A percentile compares a stretch with the other conserved stretches of the same genome.
These are phyloP conservation scores for Callimorpha dominula DNA, from an alignment of 2,888 invertebrate species.

Conservation along the genomic window DNA sequence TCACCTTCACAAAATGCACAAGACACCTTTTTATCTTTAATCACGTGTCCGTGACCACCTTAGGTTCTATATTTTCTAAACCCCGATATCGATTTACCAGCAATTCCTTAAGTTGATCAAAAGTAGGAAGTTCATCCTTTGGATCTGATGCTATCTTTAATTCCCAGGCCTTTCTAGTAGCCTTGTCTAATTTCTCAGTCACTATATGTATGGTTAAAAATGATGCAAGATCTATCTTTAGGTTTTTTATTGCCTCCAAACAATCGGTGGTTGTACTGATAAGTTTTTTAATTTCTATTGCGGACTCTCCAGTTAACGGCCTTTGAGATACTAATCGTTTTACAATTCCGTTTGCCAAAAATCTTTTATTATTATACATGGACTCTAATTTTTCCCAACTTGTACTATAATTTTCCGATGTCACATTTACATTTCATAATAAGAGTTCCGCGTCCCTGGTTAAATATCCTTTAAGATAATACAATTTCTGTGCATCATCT, in stretches of 20 bases:
- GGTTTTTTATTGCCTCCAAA: background rate
- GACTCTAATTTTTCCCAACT: conserved; percentile 35
- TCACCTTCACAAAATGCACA: background rate
- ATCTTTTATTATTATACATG: conserved; percentile 43
- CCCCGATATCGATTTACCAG: background rate
- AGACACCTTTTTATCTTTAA: background rate
- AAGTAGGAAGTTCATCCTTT: background rate
- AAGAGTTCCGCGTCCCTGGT: conserved; percentile 46
- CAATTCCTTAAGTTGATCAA: background rate
- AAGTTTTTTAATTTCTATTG: conserved; percentile 27
- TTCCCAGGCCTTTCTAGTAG: conserved; percentile 8
- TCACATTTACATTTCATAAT: conserved; percentile 31
- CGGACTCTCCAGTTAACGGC: conserved; percentile 26
- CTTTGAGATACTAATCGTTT: conserved; percentile 19
- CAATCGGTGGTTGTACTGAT: conserved; percentile 5
- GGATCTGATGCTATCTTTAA: background rate
- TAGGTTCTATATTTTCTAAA: background rate
- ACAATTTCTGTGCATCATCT: conserved; percentile 43
- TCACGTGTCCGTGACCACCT: background rate
- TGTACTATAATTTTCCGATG: conserved; percentile 30
- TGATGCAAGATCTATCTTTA: background rate
- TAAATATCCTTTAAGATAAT: conserved; percentile 40
- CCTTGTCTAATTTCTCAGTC: conserved; percentile 5
- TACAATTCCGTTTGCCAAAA: conserved; percentile 33
- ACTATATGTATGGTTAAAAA: conserved; percentile 2